Conservation (phyloP, 2,888 invertebrate species). For the Diplolepis rosae region DNA sequence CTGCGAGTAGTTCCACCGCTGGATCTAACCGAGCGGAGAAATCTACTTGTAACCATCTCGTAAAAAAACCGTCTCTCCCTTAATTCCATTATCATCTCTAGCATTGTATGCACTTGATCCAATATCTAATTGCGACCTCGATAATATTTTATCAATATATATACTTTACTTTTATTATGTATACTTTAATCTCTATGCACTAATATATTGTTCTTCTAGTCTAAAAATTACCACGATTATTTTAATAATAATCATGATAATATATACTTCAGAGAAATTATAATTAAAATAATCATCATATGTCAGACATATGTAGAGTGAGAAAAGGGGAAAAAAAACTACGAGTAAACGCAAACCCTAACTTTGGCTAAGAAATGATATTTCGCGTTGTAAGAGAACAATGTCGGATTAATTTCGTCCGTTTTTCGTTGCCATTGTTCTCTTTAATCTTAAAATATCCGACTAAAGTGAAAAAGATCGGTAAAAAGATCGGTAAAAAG, state of each 20-base stretch:
- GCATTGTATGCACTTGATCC: conserved; percentile 67
- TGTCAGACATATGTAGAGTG: conserved; percentile 59
- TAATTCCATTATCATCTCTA: conserved; percentile 51
- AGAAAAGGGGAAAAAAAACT: conserved; percentile 47
- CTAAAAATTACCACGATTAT: conserved; percentile 71
- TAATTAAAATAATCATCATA: conserved; percentile 54
- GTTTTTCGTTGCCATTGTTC: conserved; percentile 41
- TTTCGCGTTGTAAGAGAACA: conserved; percentile 55
- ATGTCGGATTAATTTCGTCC: conserved; percentile 42
- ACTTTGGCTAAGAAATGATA: conserved; percentile 69
- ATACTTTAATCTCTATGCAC: conserved; percentile 69
- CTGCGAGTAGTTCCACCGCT: conserved; percentile 60
- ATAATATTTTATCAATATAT: conserved; percentile 69
- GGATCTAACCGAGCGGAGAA: conserved; percentile 46
- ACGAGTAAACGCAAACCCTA: conserved; percentile 63
- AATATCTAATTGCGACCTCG: conserved; percentile 68
- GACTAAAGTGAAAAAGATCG: conserved; percentile 48
- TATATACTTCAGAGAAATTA: conserved; percentile 60
- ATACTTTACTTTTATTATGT: conserved; percentile 66
- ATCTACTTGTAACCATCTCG: conserved; percentile 57
- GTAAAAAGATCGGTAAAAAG: conserved; percentile 45
- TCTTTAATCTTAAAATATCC: conserved; percentile 52
- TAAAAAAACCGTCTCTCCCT: conserved; percentile 47
- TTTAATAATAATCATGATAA: conserved; percentile 58
- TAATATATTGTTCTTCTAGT: conserved; percentile 71